Percentiles rank a stretch among this genome's conserved stretches.
These are phyloP conservation scores for Cyrtonyx montezumae DNA, from an alignment of 2,113 vertebrate genomes.

Conservation along the genomic window DNA sequence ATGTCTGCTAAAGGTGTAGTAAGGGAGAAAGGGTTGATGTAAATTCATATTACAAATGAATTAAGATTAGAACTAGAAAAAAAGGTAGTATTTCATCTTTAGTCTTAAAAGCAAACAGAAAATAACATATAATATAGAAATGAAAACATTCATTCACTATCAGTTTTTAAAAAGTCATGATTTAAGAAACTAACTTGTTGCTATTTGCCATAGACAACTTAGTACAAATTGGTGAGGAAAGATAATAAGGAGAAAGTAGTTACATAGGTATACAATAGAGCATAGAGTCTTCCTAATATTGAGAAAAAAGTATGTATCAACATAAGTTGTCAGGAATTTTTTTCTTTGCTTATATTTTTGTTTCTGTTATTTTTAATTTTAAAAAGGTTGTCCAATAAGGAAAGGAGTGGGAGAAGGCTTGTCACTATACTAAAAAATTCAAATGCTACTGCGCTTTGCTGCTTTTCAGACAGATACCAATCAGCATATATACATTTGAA, in stretches of 20 bases:
- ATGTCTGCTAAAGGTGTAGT: neutral
- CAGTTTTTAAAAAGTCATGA: neutral
- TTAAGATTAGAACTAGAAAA: neutral
- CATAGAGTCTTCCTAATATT: neutral
- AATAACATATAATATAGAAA: neutral
- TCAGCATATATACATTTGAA: neutral
- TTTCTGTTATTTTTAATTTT: neutral
- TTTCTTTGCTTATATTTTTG: neutral
- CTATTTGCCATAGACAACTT: neutral
- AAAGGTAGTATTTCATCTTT: neutral
- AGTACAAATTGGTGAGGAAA: neutral
- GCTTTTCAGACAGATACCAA: neutral
- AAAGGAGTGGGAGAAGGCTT: neutral
- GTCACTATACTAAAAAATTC: neutral
- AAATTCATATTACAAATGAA: neutral
- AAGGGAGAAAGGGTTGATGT: rapidly evolving
- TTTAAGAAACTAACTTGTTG: neutral
- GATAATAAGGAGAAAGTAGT: neutral
- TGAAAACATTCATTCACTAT: neutral
- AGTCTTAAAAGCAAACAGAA: neutral
- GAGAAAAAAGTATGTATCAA: neutral
- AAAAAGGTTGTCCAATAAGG: neutral
- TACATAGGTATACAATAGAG: neutral
- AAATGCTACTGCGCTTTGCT: neutral
- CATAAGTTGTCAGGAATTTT: neutral